Evolutionary conservation across 2,113 vertebrate genomes (phyloP), one percentile per base, ranked within the genome.

Genomic region (Chamaea fasciata): DNA sequence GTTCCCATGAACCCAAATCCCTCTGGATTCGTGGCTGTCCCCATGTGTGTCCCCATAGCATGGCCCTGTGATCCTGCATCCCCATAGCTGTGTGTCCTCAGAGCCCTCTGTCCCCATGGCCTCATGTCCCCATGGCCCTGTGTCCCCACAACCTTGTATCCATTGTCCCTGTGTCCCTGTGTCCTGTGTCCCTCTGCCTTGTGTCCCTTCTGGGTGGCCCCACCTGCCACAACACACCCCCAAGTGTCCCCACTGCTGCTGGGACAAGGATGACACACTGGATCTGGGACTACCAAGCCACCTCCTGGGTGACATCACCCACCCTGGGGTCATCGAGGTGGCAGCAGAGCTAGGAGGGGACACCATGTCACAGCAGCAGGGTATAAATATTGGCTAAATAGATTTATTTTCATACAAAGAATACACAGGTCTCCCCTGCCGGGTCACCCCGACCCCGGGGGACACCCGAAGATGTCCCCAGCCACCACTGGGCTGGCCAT

Each of bases 391-490:
- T 97, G 96, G 97, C 97, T 97, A 97, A 97, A 97, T 97, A 97
- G 94, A 97, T 97, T 97, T 97, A 97, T 97, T 97, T 97, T 97
- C 95, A 96, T 97, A 97, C 95, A 97, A 97, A 97, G 96, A 95
- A 96, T 95, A 97, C 92, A 96, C 76, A 89, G 90, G 81, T 35
- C 11, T 46, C 53, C 50, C 28, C 28, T 4, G 1, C 6, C 0
- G 1, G 64, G 80, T 75, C 1, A 4, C 78, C 91, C 53, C 0
- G 0, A 73, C 50, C 41, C 50, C 0, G 0, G 24, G n/a, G 81
- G 70, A 94, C 87, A 76, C 65, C 67, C 87, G 8, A 1, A 70
- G 59, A 94, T 50, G 81, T 68, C 69, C 64, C 65, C 93, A 73
- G 23, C 67, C 71, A 83, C 57, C 1, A 0, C 46, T 4, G 3